These are phyloP conservation scores for Protobothrops flavoviridis DNA, from an alignment of 2,113 vertebrate species.

Conservation along the genomic window DNA sequence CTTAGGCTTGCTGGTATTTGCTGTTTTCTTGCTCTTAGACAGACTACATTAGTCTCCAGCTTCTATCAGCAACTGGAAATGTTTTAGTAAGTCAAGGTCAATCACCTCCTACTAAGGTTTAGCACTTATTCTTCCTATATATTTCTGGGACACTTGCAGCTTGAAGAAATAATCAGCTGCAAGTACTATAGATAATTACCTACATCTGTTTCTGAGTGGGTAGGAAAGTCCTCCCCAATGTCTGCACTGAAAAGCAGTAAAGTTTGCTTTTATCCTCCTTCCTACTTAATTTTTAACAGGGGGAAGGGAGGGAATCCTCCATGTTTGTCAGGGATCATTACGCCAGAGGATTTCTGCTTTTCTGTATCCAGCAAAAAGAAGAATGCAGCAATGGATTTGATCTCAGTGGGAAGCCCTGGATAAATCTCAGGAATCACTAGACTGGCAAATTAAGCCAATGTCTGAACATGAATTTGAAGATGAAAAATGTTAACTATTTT, in stretches of 20 bases:
- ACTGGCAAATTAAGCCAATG: neutral
- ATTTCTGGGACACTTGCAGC: neutral
- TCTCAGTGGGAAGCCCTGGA: neutral
- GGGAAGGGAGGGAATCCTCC: neutral
- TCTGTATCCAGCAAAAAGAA: neutral
- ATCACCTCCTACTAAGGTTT: neutral
- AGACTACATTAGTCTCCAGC: neutral
- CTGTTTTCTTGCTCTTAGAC: neutral
- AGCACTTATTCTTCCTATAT: neutral
- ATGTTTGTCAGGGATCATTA: neutral
- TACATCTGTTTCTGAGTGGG: neutral
- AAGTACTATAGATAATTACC: neutral
- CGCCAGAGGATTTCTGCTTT: neutral
- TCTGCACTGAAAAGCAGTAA: neutral
- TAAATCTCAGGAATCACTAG: neutral
- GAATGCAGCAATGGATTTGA: constrained; percentile 28
- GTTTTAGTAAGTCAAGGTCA: neutral
- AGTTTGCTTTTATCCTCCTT: neutral
- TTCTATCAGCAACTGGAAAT: neutral
- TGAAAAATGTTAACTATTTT: constrained; percentile 21
- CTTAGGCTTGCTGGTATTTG: neutral
- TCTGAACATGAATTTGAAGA: neutral
- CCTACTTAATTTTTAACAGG: neutral
- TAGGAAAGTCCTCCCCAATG: neutral
- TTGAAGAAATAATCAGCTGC: neutral